A percentile compares a stretch with the other conserved stretches of the same genome.
Conservation (phyloP, 2,888 invertebrate genomes). For the Erebia aethiops region DNA sequence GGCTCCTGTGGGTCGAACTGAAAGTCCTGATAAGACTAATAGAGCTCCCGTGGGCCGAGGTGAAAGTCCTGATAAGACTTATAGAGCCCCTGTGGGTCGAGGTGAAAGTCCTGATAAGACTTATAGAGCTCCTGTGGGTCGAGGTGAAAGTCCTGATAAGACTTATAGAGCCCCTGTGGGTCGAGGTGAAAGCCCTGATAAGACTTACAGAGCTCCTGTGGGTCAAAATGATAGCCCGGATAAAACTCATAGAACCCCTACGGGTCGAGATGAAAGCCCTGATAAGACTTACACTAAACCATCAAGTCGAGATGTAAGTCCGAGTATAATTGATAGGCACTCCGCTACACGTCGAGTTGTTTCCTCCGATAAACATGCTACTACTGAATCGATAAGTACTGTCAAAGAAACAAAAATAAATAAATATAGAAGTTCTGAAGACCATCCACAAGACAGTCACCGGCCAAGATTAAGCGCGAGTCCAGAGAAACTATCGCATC, state of each 20-base stretch:
- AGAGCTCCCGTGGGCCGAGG: not conserved
- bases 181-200: conserved; percentile 1
- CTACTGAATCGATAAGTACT: conserved; percentile 58
- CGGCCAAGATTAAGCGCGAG: conserved; percentile 57
- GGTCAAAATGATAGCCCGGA: not conserved
- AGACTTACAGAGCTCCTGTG: not conserved
- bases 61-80: not conserved
- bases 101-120: not conserved
- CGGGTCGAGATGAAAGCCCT: not conserved
- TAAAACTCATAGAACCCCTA: not conserved
- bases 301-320: conserved; percentile 59
- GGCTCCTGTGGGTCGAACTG: not conserved
- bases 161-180: not conserved
- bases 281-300: conserved; percentile 51
- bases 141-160: conserved; percentile 3
- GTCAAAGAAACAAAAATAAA: conserved; percentile 57
- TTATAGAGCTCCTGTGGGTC: not conserved
- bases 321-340: conserved; percentile 56
- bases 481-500: conserved; percentile 60
- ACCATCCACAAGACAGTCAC: conserved; percentile 50
- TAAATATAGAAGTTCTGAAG: conserved; percentile 55
- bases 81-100: not conserved
- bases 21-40: not conserved
- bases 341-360: conserved; percentile 63
- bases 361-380: conserved; percentile 58